These are phyloP conservation scores for Ganaspis brasiliensis DNA, from an alignment of 2,888 invertebrate genomes.

Conservation along the genomic window DNA sequence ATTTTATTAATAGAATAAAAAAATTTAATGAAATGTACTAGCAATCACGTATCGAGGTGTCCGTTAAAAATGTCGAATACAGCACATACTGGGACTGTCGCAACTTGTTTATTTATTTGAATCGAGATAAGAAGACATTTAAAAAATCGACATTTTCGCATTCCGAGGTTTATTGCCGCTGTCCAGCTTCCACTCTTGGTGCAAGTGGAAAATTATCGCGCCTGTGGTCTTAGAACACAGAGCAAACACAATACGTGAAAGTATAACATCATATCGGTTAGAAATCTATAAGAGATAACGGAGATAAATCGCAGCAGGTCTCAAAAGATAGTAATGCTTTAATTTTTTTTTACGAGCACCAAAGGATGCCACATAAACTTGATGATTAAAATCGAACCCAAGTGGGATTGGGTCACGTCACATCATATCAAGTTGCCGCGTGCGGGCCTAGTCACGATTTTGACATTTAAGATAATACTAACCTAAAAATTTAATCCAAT, in stretches of 20 bases:
- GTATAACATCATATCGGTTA: conserved; percentile 18
- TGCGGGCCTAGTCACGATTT: conserved; percentile 58
- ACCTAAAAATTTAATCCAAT: conserved; percentile 59
- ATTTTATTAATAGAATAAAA: no score
- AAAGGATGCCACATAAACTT: conserved; percentile 22
- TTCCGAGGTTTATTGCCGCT: conserved; percentile 3
- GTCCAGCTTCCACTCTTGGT: background rate
- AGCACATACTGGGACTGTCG: background rate
- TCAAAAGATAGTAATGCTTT: background rate
- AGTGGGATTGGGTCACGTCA: conserved; percentile 57
- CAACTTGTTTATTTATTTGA: conserved; percentile 32
- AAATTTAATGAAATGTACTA: no score
- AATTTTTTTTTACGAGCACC: background rate
- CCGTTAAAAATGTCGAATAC: background rate
- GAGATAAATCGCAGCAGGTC: conserved; percentile 3
- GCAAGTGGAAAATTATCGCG: conserved; percentile 16
- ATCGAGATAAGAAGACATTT: conserved; percentile 27
- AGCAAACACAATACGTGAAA: conserved; percentile 35
- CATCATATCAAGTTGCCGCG: conserved; percentile 54
- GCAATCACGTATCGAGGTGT: no score
- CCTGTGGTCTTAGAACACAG: conserved; percentile 25
- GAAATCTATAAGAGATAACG: conserved; percentile 12
- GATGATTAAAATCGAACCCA: conserved; percentile 55
- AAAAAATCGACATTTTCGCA: conserved; percentile 18
- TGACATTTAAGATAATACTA: conserved; percentile 57